Evolutionary conservation across 2,113 vertebrate species (phyloP).

Genomic region (Ammodramus savannarum): DNA sequence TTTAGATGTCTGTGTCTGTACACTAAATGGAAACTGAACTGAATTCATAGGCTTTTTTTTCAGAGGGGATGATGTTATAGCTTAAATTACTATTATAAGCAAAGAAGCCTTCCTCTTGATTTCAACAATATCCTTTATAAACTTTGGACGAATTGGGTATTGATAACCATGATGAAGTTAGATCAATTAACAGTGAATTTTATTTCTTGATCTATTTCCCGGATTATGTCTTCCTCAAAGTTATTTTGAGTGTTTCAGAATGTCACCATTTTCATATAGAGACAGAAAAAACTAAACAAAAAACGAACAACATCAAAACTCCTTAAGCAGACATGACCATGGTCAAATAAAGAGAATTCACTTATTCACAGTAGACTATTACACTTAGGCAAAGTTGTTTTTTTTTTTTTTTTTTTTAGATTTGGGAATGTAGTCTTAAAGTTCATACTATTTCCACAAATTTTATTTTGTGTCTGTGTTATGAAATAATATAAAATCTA

Average conservation of each 20-base stretch:
- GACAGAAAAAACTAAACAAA: background rate
- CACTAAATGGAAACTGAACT: background rate
- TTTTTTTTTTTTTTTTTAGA: background rate
- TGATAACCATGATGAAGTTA: background rate
- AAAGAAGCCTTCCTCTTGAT: background rate
- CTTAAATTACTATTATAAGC: background rate
- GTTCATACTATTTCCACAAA: background rate
- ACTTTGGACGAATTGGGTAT: background rate
- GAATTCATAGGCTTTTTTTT: background rate
- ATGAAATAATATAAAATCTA: background rate
- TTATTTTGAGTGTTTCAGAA: background rate
- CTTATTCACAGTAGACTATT: background rate
- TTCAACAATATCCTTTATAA: background rate
- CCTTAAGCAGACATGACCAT: background rate
- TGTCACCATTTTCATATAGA: background rate
- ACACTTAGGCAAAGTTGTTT: background rate
- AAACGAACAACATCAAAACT: background rate
- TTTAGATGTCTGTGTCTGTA: conserved; percentile 49
- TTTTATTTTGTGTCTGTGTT: background rate
- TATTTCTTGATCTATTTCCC: background rate
- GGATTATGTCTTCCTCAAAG: background rate
- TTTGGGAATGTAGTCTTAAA: background rate
- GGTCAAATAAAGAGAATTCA: background rate
- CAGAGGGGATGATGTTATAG: accelerated
- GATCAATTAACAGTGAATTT: background rate